phyloP scores from a whole-genome alignment of 1,140 invertebrate species.

The Drosophila biarmipes region DNA sequence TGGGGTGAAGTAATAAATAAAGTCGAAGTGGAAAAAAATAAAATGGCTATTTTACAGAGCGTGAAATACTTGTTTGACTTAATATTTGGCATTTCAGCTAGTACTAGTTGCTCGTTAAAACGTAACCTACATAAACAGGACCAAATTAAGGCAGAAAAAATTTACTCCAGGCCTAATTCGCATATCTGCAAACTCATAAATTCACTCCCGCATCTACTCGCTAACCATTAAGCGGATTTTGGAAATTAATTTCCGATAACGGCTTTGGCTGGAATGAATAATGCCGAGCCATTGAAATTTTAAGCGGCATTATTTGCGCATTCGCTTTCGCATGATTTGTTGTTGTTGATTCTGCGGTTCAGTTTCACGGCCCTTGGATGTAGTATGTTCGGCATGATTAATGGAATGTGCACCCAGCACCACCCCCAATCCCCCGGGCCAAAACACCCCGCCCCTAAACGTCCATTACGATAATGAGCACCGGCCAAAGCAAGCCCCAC shows the following conservation, averaged over 20 bases:
- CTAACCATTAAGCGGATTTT: constrained; percentile 46
- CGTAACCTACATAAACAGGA: neutral
- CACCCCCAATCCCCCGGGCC: constrained; percentile 6
- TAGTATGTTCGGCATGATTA: constrained; percentile 49
- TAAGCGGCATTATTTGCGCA: constrained; percentile 59
- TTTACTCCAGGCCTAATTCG: neutral
- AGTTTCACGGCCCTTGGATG: constrained; percentile 41
- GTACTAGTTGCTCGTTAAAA: constrained; percentile 9
- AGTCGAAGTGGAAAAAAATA: neutral
- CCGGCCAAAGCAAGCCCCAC: constrained; percentile 17
- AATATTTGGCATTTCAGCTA: neutral
- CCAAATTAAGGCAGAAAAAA: constrained; percentile 3
- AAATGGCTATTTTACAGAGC: neutral
- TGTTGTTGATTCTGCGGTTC: constrained; percentile 57
- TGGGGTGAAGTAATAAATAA: constrained; percentile 8
- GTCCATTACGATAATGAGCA: constrained; percentile 60
- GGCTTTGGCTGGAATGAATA: constrained; percentile 48
- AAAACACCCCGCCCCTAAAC: constrained; percentile 17
- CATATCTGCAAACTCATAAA: constrained; percentile 39
- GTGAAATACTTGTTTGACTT: neutral
- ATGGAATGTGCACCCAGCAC: constrained; percentile 39
- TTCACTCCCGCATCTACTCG: constrained; percentile 7
- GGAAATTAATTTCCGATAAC: constrained; percentile 58
- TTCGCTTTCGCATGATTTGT: constrained; percentile 57
- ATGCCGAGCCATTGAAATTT: constrained; percentile 57